These are phyloP conservation scores for Ricordea florida DNA, from an alignment of 92 coral and sea anemone genomes.

Conservation along the genomic window DNA sequence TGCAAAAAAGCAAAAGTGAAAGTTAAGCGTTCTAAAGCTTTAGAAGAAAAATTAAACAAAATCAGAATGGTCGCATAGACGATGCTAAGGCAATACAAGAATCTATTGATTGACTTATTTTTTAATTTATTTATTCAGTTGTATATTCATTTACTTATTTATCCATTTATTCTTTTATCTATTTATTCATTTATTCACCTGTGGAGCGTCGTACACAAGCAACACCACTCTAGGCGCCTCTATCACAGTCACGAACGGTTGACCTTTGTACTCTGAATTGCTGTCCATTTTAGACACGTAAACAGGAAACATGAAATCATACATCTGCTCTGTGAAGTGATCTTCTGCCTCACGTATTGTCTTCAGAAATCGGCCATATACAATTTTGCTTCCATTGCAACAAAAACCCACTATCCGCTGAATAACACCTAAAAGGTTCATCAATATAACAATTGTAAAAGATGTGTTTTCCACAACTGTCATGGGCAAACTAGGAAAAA, in stretches of 20 bases:
- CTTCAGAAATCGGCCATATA: conserved; percentile 50
- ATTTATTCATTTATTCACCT: no score
- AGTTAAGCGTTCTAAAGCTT: not conserved
- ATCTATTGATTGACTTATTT: no score
- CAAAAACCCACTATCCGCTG: conserved; percentile 52
- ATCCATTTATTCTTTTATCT: no score
- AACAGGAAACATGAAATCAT: conserved; percentile 82
- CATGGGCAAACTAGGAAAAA: no score
- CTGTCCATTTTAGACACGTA: conserved; percentile 61
- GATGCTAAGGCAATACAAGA: no score
- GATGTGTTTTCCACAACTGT: not conserved
- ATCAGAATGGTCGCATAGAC: no score
- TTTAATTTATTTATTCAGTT: no score
- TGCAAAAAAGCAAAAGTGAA: not conserved
- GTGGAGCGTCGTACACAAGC: conserved; percentile 46
- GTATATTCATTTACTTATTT: no score
- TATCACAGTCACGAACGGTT: conserved; percentile 76
- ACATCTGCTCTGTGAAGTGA: conserved; percentile 53
- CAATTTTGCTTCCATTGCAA: conserved; percentile 63
- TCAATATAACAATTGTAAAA: not conserved
- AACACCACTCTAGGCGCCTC: conserved; percentile 81
- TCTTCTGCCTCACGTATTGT: conserved; percentile 70
- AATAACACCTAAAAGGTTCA: conserved; percentile 68
- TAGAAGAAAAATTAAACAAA: no score
- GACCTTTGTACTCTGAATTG: conserved; percentile 51